Base-by-base conservation (phyloP, 2,888 invertebrate species). In the Notodonta dromedarius region DNA sequence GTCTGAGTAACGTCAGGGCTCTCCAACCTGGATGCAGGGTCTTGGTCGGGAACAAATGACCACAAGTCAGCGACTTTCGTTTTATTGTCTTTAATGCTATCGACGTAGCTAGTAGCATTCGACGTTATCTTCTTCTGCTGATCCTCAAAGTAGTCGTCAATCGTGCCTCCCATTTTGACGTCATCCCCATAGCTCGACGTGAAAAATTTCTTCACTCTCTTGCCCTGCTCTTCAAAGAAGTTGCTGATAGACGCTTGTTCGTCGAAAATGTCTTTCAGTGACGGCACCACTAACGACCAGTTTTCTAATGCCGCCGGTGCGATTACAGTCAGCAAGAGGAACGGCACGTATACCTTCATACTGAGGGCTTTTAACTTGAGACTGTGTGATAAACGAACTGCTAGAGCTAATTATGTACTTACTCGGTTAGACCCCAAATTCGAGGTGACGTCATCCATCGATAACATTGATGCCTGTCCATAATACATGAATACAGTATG, bases 1-100 rank as follows among this genome's bases (percentile, higher is more conserved):
- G 89, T 77, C 14, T 94, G 69, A 16, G 73, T 65, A 4, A 83
- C 69, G 32, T 94, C 93, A 4, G 93, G 89, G 56, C 88, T 86
- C 1, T 83, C 80, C 50, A 88, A 56, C 2, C 67, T 66, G 1
- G 85, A 83, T 7, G 59, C 69, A 1, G 70, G 65, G 5, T 85
- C 79, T 11, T 79, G 77, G 48, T 73, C 77, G 0, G 85, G 80
- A 9, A 83, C 59, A 57, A 80, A 86, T 0, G 88, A 82, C 73
- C 83, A 84, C 0, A 80, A 73, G n/a, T 88, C 84, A 0, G 79
- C 68, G 2, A 87, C 70, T 57, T 82, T 84, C 46, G 77, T 77
- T 13, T 86, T 84, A 48, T 66, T 86, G 50, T 84, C 80, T 54
- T 86, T 80, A 2, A 89, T 73, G 60, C 69, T 80, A 51, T 87